Evolutionary conservation across 2,888 invertebrate genomes (phyloP), one percentile per base, ranked within the genome.

Genomic region (Ormyrus labotus): DNA sequence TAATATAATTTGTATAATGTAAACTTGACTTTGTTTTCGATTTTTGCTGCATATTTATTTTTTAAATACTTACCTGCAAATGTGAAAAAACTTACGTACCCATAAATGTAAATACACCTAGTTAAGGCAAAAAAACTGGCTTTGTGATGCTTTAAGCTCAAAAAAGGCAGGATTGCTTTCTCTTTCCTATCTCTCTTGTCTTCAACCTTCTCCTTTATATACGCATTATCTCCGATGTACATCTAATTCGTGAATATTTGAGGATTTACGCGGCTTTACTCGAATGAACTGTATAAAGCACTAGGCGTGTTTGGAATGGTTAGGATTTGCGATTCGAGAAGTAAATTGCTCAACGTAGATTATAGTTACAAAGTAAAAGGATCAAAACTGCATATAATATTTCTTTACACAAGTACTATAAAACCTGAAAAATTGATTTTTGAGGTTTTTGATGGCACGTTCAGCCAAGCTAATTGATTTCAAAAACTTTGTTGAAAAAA

Each of bases 211-310:
- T 57, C 19, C n/a, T 34, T 34, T 34, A 34, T 34, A 57, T 64
- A 34, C 51, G 70, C 34, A 71, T 70, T 77, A 70, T 64, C 77
- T 77, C 48, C 50, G 11, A 57, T 57, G 58, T 77, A 51, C 58
- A 57, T 70, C 64, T 63, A 64, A 57, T 63, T 70, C 70, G 64
- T 64, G 70, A 57, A 58, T 68, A 53, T 47, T 13, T 47, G 47
- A 68, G 68, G 68, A 76, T 76, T 76, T 76, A 48, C 65, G 51
- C 67, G 67, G 51, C n/a, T 55, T 72, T 72, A 58, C 57, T 57
- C 34, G 19, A 19, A 19, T 5, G 7, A 71, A 51, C 60, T 50
- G 19, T 71, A 19, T 19, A 19, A 70, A 70, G 70, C 70, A 58
- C 47, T 69, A 13, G 9, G 71, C 50, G 13, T 61, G 51, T 34